Percentiles rank a stretch among this genome's conserved stretches.
Evolutionary conservation across 2,888 invertebrate genomes (phyloP).

Genomic region (Drosophila pseudotalamancana): DNA sequence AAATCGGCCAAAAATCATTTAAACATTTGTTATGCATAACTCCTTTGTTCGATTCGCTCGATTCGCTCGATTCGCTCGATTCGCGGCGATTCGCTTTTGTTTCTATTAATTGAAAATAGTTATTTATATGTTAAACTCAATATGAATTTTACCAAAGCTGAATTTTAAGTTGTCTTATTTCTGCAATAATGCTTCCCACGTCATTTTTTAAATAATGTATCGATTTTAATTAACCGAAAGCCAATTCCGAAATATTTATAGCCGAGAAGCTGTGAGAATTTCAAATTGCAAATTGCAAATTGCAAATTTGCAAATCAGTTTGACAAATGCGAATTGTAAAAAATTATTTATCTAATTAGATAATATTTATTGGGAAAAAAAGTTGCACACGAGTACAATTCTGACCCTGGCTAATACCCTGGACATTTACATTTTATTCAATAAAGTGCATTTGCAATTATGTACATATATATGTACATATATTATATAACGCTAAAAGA

Average conservation of each 20-base stretch:
- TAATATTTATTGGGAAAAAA: background rate
- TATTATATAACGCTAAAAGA: too few species aligned
- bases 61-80: conserved; percentile 17
- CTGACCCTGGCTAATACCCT: too few species aligned
- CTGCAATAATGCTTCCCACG: conserved; percentile 64
- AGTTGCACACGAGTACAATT: too few species aligned
- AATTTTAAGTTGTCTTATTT: conserved; percentile 54
- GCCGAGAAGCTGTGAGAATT: conserved; percentile 38
- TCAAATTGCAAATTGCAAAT: conserved; percentile 32
- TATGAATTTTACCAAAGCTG: conserved; percentile 55
- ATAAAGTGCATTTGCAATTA: background rate
- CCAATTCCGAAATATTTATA: conserved; percentile 49
- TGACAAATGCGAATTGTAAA: background rate
- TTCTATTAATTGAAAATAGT: conserved; percentile 73
- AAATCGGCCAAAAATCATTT: conserved; percentile 56
- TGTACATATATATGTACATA: background rate
- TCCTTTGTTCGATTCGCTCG: conserved; percentile 67
- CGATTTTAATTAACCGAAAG: conserved; percentile 57
- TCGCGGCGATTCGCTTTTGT: conserved; percentile 51
- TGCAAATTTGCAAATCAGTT: conserved; percentile 30
- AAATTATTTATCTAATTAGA: conserved; percentile 11
- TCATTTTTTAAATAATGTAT: conserved; percentile 68
- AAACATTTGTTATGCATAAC: conserved; percentile 70
- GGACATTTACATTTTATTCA: background rate
- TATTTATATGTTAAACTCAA: conserved; percentile 74